These are phyloP conservation scores for Empis stercorea DNA, from an alignment of 2,888 invertebrate species.

Conservation along the genomic window DNA sequence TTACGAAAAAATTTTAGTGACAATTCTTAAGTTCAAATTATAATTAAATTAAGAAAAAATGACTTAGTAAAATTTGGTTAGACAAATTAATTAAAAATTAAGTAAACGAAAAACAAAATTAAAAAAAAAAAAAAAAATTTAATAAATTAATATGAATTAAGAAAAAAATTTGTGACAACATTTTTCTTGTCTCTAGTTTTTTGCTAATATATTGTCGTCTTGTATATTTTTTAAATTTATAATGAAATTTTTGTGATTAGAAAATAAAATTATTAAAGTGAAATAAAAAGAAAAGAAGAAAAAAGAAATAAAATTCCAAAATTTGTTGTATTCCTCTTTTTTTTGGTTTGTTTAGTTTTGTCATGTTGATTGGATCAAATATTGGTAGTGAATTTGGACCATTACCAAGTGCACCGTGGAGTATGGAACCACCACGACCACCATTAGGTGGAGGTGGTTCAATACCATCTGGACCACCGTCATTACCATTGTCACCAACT, in stretches of 20 bases:
- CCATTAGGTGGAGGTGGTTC: conserved; percentile 19
- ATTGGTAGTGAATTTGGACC: conserved; percentile 24
- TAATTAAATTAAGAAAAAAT: too few species aligned
- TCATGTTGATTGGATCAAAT: conserved; percentile 27
- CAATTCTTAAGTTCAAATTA: too few species aligned
- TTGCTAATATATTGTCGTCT: neutral
- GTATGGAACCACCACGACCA: conserved; percentile 23
- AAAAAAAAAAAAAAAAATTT: too few species aligned
- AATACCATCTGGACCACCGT: conserved; percentile 35
- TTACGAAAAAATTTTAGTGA: too few species aligned
- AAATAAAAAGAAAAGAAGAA: neutral
- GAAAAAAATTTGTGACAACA: neutral
- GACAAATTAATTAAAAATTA: too few species aligned
- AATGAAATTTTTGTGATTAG: too few species aligned
- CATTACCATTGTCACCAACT: conserved; percentile 47
- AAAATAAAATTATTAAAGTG: neutral
- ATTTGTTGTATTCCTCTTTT: too few species aligned
- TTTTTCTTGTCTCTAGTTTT: too few species aligned
- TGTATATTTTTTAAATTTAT: too few species aligned
- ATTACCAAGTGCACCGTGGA: conserved; percentile 23
- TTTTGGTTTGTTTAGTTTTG: conserved; percentile 10
- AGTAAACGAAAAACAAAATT: too few species aligned
- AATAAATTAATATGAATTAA: too few species aligned
- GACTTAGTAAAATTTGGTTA: too few species aligned
- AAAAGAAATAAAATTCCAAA: neutral